These are phyloP conservation scores for Cheirogaleus medius DNA, from an alignment of 2,113 vertebrate genomes.

Conservation along the genomic window DNA sequence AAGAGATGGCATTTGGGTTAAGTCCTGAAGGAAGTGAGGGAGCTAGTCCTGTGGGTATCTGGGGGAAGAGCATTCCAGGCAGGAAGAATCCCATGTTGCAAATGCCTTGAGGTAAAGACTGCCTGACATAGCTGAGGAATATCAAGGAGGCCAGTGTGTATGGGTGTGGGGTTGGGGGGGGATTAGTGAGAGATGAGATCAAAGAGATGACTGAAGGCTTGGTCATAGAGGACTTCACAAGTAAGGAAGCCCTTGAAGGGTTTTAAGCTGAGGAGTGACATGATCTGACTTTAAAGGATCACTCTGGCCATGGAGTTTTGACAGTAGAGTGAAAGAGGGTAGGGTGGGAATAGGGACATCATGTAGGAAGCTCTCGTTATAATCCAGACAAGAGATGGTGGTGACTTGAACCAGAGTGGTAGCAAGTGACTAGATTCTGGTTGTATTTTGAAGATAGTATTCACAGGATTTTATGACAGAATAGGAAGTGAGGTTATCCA, in stretches of 20 bases:
- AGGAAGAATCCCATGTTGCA: not conserved
- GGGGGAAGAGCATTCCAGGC: not conserved
- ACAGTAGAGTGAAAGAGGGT: not conserved
- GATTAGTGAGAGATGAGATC: not conserved
- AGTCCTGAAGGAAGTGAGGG: not conserved
- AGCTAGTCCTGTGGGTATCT: not conserved
- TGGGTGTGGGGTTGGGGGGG: no score
- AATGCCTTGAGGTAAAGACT: not conserved
- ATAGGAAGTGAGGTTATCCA: not conserved
- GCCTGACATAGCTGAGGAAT: not conserved
- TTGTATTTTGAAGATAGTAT: not conserved
- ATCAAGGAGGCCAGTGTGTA: not conserved
- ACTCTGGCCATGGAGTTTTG: not conserved
- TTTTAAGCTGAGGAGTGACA: not conserved
- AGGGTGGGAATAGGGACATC: not conserved
- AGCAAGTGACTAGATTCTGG: not conserved
- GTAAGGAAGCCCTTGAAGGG: not conserved
- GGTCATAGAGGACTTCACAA: constrained; percentile 6
- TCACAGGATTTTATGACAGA: not conserved
- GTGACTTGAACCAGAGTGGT: not conserved
- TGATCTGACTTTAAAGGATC: not conserved
- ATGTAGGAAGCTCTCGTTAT: not conserved
- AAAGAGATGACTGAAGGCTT: not conserved
- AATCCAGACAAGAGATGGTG: not conserved
- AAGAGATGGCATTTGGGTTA: not conserved